Evolutionary conservation across 2,797 vertebrate species (phyloP).

Genomic region (Tympanoctomys barrerae): DNA sequence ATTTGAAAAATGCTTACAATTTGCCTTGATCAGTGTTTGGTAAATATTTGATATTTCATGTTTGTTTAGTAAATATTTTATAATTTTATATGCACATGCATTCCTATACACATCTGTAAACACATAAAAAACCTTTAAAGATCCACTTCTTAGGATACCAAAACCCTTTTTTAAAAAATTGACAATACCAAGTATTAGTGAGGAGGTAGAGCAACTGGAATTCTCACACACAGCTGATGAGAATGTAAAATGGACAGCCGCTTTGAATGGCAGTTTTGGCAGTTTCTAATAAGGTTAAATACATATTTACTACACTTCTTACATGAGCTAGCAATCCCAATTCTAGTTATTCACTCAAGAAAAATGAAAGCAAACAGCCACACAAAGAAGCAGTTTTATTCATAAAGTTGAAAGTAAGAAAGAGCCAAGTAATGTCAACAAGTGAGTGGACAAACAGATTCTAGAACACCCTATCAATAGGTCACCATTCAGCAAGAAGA

Average conservation of each 20-base stretch:
- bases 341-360: constrained; percentile 6
- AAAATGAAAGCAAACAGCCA: constrained; percentile 38
- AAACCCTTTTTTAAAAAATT: not conserved
- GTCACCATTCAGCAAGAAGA: not conserved
- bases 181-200: not conserved
- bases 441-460: not conserved
- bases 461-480: not conserved
- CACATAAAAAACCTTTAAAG: not conserved
- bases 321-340: not conserved
- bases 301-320: not conserved
- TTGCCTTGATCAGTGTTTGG: not conserved
- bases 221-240: not conserved
- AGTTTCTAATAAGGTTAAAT: constrained; percentile 3
- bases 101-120: not conserved
- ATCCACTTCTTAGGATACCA: not conserved
- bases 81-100: not conserved
- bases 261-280: not conserved
- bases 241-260: not conserved
- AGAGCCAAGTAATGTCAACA: not conserved
- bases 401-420: not conserved
- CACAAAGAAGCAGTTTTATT: constrained; percentile 66
- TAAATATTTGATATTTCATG: not conserved
- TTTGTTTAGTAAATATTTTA: not conserved
- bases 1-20: not conserved
- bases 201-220: not conserved